Conservation (phyloP, 2,113 vertebrate genomes). For the Vulpes lagopus region DNA sequence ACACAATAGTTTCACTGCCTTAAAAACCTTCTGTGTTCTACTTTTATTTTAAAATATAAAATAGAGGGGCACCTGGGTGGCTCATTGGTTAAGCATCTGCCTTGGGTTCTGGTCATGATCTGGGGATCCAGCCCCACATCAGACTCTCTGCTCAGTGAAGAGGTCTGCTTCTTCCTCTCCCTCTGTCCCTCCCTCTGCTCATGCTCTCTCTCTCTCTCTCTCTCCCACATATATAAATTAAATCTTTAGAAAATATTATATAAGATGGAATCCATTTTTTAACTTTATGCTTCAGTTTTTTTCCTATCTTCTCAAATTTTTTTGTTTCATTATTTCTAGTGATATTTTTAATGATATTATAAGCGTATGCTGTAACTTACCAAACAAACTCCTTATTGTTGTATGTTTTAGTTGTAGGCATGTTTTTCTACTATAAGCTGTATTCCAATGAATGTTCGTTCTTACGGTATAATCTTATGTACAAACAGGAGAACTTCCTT, state of each 20-base stretch:
- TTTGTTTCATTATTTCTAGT: background rate
- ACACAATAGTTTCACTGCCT: background rate
- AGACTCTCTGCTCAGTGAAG: too few relatives aligned
- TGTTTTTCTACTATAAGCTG: background rate
- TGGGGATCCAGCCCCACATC: too few relatives aligned
- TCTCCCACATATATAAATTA: too few relatives aligned
- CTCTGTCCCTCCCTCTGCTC: too few relatives aligned
- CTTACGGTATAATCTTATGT: background rate
- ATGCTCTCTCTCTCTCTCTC: too few relatives aligned
- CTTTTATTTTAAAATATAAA: constrained; percentile 10
- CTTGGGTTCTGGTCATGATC: too few relatives aligned
- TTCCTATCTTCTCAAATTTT: background rate
- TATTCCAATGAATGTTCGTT: background rate
- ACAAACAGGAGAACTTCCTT: background rate
- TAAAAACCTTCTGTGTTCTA: background rate
- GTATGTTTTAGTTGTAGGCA: background rate
- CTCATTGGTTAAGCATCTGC: too few relatives aligned
- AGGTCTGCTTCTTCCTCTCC: too few relatives aligned
- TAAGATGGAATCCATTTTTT: background rate
- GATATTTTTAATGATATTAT: background rate
- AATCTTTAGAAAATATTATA: background rate
- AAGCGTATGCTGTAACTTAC: background rate
- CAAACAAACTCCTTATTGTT: background rate
- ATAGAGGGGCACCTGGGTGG: background rate
- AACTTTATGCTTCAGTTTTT: background rate